Evolutionary conservation across 2,797 vertebrate species (phyloP).

Genomic region (Hoplostethus mediterraneus): DNA sequence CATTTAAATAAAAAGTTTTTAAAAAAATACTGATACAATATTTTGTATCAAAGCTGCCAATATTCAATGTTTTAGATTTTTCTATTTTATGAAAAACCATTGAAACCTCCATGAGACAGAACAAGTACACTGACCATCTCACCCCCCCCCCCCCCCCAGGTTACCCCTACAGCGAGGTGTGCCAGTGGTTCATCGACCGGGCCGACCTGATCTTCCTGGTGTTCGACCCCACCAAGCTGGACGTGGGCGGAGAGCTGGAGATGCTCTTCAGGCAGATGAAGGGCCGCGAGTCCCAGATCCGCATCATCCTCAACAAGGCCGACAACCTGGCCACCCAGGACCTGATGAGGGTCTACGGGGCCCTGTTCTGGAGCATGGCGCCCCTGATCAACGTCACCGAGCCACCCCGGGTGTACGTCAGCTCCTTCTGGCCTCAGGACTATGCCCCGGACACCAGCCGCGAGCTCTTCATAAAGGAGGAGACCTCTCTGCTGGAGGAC

Average conservation of each 20-base stretch:
- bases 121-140: too few relatives aligned
- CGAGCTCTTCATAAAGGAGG: conserved; percentile 94
- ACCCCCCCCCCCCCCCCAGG: conserved; percentile 76
- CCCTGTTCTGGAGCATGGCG: conserved; percentile 98
- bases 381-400: conserved; percentile 97
- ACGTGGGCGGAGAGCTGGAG: conserved; percentile 95
- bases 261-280: conserved; percentile 96
- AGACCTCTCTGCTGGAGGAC: conserved; percentile 96
- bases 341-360: conserved; percentile 97
- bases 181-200: conserved; percentile 98
- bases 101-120: too few relatives aligned
- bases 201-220: conserved; percentile 97
- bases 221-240: conserved; percentile 97
- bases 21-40: too few relatives aligned
- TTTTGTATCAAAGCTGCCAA: too few relatives aligned
- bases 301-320: conserved; percentile 97
- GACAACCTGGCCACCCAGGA: conserved; percentile 94
- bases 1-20: too few relatives aligned
- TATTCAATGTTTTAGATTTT: too few relatives aligned
- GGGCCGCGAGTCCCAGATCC: conserved; percentile 96
- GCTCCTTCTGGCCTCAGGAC: conserved; percentile 97
- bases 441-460: conserved; percentile 91
- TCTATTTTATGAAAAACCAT: too few relatives aligned
- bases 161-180: conserved; percentile 97
- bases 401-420: conserved; percentile 95